Conservation (phyloP, 2,888 invertebrate genomes). For the Protophormia terraenovae region DNA sequence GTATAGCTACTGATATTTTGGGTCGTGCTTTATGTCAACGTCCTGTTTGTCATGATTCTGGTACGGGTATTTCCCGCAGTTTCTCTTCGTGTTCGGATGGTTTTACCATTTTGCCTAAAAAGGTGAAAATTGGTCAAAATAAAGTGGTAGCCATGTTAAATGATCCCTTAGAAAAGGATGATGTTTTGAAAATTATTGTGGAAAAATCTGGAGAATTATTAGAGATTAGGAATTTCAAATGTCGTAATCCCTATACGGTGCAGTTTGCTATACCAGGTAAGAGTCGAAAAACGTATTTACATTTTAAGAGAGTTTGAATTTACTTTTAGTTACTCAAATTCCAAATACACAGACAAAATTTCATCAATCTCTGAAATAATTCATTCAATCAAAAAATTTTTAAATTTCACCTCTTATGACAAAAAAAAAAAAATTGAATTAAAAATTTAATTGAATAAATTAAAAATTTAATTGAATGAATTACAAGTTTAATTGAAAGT, state of each 20-base stretch:
- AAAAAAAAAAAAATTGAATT: no score
- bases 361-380: no score
- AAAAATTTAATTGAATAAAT: no score
- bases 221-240: slow-evolving; percentile 88
- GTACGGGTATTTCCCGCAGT: slow-evolving; percentile 77
- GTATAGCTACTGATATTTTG: slow-evolving; percentile 90
- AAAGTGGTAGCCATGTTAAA: slow-evolving; percentile 90
- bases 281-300: no score
- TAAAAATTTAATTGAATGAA: no score
- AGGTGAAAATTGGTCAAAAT: slow-evolving; percentile 86
- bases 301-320: no score
- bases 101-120: slow-evolving; percentile 80
- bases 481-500: no score
- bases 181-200: slow-evolving; percentile 89
- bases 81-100: slow-evolving; percentile 79
- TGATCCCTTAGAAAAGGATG: slow-evolving; percentile 89
- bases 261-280: slow-evolving; percentile 91
- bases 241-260: slow-evolving; percentile 91
- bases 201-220: slow-evolving; percentile 91
- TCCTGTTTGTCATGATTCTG: slow-evolving; percentile 85
- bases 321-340: no score
- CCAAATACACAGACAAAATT: no score
- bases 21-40: slow-evolving; percentile 84
- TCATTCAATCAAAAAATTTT: no score
- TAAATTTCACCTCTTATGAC: no score